phyloP scores from a whole-genome alignment of 1,140 invertebrate species.

The Rhizoglyphus robini region DNA sequence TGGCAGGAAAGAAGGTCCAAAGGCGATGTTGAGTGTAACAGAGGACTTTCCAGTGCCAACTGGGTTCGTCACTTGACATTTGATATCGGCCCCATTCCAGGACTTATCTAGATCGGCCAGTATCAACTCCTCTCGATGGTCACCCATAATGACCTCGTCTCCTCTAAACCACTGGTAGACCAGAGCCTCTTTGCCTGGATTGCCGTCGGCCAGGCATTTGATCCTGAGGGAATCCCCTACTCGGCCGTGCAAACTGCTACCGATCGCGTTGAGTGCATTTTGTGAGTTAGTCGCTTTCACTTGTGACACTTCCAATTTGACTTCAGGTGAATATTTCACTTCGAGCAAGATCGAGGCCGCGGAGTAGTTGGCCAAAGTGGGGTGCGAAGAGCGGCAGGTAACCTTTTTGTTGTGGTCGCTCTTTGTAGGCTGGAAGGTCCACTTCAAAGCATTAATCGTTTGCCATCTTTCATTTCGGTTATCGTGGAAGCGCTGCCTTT shows the following conservation, averaged over 20 bases:
- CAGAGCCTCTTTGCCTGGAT: slow-evolving; percentile 53
- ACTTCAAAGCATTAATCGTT: slow-evolving; percentile 63
- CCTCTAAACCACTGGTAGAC: slow-evolving; percentile 46
- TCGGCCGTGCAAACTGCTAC: not conserved
- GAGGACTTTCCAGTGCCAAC: slow-evolving; percentile 77
- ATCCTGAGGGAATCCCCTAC: slow-evolving; percentile 54
- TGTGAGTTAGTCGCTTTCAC: not conserved
- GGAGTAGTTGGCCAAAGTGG: slow-evolving; percentile 29
- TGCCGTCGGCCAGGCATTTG: slow-evolving; percentile 67
- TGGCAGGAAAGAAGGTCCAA: slow-evolving; percentile 62
- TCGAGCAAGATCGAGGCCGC: slow-evolving; percentile 30
- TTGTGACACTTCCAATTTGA: slow-evolving; percentile 8
- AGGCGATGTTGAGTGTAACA: slow-evolving; percentile 60
- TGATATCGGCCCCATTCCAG: slow-evolving; percentile 67
- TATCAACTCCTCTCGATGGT: slow-evolving; percentile 57
- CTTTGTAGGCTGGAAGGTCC: slow-evolving; percentile 57
- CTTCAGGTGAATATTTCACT: slow-evolving; percentile 34
- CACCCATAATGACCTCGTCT: slow-evolving; percentile 48
- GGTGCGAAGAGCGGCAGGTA: slow-evolving; percentile 50
- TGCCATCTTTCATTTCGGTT: slow-evolving; percentile 48
- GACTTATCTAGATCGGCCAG: slow-evolving; percentile 66
- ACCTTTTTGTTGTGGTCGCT: slow-evolving; percentile 79
- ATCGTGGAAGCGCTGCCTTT: slow-evolving; percentile 23
- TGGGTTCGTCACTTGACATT: slow-evolving; percentile 76
- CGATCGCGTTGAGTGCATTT: not conserved